Percentiles rank a stretch among this genome's conserved stretches.
Conservation (phyloP, 2,113 vertebrate genomes). For the Todiramphus saurophagus region DNA sequence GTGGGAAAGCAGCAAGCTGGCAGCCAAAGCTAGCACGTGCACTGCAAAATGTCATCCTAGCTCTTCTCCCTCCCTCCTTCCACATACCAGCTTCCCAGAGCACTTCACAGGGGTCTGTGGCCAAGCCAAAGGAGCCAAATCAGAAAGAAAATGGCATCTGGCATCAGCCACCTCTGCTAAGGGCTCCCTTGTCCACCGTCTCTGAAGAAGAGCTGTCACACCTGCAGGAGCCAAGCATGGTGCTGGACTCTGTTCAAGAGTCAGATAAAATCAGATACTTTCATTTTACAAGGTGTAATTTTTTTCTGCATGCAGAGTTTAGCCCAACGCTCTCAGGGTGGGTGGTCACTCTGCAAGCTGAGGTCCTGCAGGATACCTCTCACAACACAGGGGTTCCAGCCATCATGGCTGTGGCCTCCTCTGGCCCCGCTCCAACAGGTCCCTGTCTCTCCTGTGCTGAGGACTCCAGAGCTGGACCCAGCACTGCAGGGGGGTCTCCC, state of each 20-base stretch:
- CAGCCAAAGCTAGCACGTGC: background rate
- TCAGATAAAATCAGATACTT: background rate
- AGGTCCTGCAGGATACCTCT: background rate
- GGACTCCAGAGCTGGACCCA: background rate
- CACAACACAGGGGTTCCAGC: no score
- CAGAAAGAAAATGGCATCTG: background rate
- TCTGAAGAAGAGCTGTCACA: background rate
- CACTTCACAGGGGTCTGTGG: background rate
- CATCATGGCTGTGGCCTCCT: no score
- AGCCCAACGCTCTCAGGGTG: background rate
- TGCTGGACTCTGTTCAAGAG: background rate
- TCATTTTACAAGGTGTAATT: background rate
- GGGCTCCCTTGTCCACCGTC: background rate
- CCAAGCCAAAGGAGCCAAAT: background rate
- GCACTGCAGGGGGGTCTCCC: background rate
- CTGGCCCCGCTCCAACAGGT: no score
- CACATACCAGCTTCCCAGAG: background rate
- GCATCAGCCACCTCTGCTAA: background rate
- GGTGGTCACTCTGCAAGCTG: background rate
- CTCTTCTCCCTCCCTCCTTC: background rate
- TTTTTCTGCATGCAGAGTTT: background rate
- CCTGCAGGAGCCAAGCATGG: background rate
- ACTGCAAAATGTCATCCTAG: constrained; percentile 25
- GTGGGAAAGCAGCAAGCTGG: constrained; percentile 45
- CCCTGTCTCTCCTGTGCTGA: background rate